Percentiles rank a stretch among this genome's conserved stretches.
Conservation (phyloP, 2,888 invertebrate species). For the Himalopsyche japonica region DNA sequence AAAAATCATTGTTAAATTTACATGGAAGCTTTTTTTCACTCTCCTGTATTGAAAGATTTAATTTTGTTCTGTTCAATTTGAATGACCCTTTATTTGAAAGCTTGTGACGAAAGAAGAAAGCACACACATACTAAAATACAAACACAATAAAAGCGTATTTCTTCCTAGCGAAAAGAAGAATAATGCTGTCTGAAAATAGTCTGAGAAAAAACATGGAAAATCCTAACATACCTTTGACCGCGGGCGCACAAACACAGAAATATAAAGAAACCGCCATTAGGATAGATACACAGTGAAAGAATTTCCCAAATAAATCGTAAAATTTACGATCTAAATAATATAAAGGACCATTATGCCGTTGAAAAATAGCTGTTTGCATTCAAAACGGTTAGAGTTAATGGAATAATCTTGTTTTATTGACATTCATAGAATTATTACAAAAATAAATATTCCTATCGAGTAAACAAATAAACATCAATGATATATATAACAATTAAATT, state of each 20-base stretch:
- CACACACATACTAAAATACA: not conserved
- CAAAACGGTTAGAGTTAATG: not conserved
- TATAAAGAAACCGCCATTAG: not conserved
- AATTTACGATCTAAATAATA: not conserved
- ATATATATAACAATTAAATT: too few relatives aligned
- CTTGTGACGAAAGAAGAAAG: not conserved
- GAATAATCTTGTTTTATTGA: not conserved
- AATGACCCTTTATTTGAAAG: not conserved
- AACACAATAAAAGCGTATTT: not conserved
- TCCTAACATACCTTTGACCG: not conserved
- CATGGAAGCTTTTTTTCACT: too few relatives aligned
- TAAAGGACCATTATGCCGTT: not conserved
- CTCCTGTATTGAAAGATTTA: too few relatives aligned
- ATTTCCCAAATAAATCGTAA: not conserved
- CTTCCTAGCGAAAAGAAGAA: not conserved
- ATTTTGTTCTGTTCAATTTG: not conserved
- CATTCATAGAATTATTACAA: not conserved
- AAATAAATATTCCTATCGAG: too few relatives aligned
- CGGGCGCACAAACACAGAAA: not conserved
- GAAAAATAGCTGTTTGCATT: not conserved
- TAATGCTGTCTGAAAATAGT: not conserved
- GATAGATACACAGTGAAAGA: not conserved
- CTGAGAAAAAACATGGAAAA: not conserved
- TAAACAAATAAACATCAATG: too few relatives aligned
- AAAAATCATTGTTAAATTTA: too few relatives aligned